Conservation (phyloP, 2,113 vertebrate species). For the Conger conger region DNA sequence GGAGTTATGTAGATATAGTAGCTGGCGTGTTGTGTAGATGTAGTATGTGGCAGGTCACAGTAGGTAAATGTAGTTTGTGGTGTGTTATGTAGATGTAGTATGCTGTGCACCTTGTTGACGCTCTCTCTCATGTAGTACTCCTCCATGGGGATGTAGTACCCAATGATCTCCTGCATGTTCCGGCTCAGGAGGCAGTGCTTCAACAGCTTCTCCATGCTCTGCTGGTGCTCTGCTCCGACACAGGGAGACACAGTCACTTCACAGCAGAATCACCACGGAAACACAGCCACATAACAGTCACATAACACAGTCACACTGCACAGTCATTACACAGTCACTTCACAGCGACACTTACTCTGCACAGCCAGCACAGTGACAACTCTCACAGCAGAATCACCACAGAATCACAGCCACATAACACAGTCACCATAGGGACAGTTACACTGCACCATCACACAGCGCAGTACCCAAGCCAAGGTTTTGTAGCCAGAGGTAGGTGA, state of each 20-base stretch:
- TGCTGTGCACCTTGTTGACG: constrained; percentile 84
- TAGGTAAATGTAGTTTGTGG: not conserved
- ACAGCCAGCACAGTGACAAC: too few species aligned
- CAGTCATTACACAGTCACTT: too few species aligned
- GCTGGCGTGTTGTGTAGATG: not conserved
- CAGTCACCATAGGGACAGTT: too few species aligned
- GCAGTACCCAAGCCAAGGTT: too few species aligned
- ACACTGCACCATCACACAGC: too few species aligned
- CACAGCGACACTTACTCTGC: too few species aligned
- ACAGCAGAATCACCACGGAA: constrained; percentile 77
- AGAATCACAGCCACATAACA: too few species aligned
- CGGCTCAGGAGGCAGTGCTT: constrained; percentile 89
- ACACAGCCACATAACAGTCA: not conserved
- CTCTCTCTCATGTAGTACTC: constrained; percentile 98
- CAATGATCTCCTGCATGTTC: constrained; percentile 95
- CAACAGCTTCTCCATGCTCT: constrained; percentile 86
- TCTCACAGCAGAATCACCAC: too few species aligned
- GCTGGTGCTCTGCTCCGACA: constrained; percentile 82
- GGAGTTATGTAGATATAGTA: not conserved
- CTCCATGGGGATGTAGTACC: constrained; percentile 97
- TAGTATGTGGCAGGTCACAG: not conserved
- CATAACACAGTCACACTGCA: not conserved
- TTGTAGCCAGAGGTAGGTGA: too few species aligned
- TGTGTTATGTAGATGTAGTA: not conserved
- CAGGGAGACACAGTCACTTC: not conserved